Evolutionary conservation across 2,888 invertebrate species (phyloP).

Genomic region (Eristalinus aeneus): DNA sequence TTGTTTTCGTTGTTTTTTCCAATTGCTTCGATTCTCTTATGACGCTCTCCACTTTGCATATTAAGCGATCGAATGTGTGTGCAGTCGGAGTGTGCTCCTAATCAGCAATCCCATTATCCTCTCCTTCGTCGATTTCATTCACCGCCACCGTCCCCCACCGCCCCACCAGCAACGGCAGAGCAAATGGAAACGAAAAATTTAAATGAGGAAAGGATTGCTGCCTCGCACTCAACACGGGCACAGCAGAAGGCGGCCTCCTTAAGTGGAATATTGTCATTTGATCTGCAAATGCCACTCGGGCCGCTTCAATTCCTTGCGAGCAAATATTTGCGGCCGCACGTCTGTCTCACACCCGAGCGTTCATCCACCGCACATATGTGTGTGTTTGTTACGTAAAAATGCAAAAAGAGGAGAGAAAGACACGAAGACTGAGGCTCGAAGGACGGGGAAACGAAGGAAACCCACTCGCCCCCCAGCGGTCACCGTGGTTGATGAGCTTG

Average conservation of each 20-base stretch:
- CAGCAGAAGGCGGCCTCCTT: neutral
- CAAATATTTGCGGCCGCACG: slow-evolving; percentile 26
- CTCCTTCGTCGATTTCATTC: slow-evolving; percentile 29
- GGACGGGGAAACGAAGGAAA: neutral
- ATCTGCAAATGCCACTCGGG: slow-evolving; percentile 23
- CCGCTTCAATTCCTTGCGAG: neutral
- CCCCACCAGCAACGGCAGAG: neutral
- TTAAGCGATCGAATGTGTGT: slow-evolving; percentile 17
- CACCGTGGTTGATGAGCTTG: neutral
- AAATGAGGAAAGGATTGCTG: neutral
- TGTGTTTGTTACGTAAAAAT: slow-evolving; percentile 50
- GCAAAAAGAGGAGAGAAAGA: slow-evolving; percentile 2
- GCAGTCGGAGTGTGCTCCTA: neutral
- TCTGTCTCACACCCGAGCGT: neutral
- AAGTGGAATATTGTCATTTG: slow-evolving; percentile 41
- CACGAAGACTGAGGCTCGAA: too few relatives aligned
- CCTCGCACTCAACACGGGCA: neutral
- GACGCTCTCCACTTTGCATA: slow-evolving; percentile 51
- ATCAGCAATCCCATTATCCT: slow-evolving; percentile 32
- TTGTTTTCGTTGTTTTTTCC: neutral
- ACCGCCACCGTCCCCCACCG: neutral
- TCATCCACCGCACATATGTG: slow-evolving; percentile 15
- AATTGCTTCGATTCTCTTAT: slow-evolving; percentile 32
- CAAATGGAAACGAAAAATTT: neutral
- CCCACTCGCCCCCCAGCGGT: neutral